Evolutionary conservation across 2,888 invertebrate species (phyloP).

Genomic region (Troides oblongomaculatus): DNA sequence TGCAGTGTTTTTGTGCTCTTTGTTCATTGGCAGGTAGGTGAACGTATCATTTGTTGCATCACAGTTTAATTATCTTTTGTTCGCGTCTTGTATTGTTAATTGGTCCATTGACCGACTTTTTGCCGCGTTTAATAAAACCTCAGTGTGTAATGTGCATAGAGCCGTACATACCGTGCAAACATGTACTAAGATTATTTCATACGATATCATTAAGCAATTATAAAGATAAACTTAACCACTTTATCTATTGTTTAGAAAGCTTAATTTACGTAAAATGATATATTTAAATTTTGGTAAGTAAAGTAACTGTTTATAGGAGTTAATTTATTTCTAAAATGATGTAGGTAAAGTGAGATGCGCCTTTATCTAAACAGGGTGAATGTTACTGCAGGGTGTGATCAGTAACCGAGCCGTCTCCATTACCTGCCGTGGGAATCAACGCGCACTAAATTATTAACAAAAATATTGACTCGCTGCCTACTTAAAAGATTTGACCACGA

Average conservation of each 20-base stretch:
- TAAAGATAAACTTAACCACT: constrained; percentile 16
- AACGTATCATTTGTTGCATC: constrained; percentile 42
- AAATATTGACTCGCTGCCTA: constrained; percentile 79
- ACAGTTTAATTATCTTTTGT: constrained; percentile 61
- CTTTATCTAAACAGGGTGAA: constrained; percentile 51
- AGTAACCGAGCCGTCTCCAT: constrained; percentile 63
- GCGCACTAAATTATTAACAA: constrained; percentile 77
- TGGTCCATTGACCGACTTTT: constrained; percentile 62
- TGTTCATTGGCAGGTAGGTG: constrained; percentile 37
- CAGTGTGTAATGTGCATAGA: constrained; percentile 20
- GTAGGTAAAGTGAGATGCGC: constrained; percentile 31
- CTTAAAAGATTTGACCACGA: constrained; percentile 78
- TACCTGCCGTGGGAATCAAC: constrained; percentile 68
- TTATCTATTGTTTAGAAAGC: constrained; percentile 19
- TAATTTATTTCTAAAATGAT: constrained; percentile 13
- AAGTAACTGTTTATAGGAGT: constrained; percentile 19
- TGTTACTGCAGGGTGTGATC: constrained; percentile 59
- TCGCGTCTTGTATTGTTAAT: constrained; percentile 57
- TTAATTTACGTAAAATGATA: constrained; percentile 3
- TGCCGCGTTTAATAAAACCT: constrained; percentile 40
- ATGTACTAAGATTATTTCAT: constrained; percentile 8
- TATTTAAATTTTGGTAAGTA: constrained; percentile 8
- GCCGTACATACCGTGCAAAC: background rate
- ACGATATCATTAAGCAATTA: constrained; percentile 17
- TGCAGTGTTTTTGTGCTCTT: constrained; percentile 34